Conservation (phyloP, 2,888 invertebrate genomes). For the Drosophila ezoana region DNA sequence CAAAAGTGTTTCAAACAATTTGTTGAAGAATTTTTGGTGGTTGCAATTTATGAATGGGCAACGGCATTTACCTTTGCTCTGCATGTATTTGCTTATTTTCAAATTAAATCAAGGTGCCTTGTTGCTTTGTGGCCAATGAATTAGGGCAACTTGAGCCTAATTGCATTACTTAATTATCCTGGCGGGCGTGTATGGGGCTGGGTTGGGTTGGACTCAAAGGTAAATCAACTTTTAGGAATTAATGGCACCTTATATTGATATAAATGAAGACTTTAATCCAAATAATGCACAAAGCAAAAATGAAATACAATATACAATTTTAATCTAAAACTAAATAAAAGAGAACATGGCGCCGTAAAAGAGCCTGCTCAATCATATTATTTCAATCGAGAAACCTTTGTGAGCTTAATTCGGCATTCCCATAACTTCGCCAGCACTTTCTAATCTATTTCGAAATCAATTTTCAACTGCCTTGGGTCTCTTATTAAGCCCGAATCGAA, state of each 20-base stretch:
- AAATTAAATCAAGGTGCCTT: constrained; percentile 54
- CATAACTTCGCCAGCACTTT: constrained; percentile 9
- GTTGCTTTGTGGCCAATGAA: constrained; percentile 20
- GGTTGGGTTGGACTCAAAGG: too few relatives aligned
- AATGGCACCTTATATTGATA: constrained; percentile 23
- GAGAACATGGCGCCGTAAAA: background rate
- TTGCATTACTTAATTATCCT: constrained; percentile 50
- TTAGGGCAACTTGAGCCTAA: constrained; percentile 39
- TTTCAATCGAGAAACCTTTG: constrained; percentile 7
- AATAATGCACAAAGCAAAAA: background rate
- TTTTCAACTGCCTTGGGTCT: constrained; percentile 26
- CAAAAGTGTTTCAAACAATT: constrained; percentile 27
- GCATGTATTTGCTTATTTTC: constrained; percentile 20
- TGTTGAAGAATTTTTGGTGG: constrained; percentile 34
- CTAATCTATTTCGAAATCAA: constrained; percentile 53
- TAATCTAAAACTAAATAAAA: constrained; percentile 1
- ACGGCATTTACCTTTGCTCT: constrained; percentile 25
- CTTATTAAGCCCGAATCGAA: constrained; percentile 23
- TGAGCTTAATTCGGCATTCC: constrained; percentile 4
- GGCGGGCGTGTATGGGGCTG: background rate
- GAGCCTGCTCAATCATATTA: constrained; percentile 34
- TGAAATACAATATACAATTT: constrained; percentile 13
- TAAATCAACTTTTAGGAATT: constrained; percentile 25
- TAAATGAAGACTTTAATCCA: constrained; percentile 13
- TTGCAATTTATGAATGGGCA: constrained; percentile 53